Base-by-base conservation (phyloP, 2,113 vertebrate genomes). In the Phodopus roborovskii region DNA sequence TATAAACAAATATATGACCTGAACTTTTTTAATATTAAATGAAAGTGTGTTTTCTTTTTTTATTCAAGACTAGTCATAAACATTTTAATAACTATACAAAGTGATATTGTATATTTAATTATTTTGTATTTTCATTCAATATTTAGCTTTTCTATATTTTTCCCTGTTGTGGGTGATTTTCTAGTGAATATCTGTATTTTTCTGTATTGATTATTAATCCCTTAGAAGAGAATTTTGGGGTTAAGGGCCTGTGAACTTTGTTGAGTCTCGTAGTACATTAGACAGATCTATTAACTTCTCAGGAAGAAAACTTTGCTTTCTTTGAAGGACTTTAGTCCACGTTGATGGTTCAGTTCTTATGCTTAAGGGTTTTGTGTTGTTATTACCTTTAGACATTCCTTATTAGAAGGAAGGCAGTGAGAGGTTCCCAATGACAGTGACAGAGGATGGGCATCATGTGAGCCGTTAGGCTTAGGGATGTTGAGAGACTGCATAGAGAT, bases 11-110 rank as follows among this genome's bases (percentile, higher is more conserved):
- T 71, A 53, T 24, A 33, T 90, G 39, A 56, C 81, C 62, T 75
- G 33, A 7, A 48, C 45, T 94, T 94, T 94, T 42, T 94, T 85
- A 68, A 30, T 71, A 82, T 50, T 56, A 48, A 90, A 91, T 71
- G 53, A 84, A 88, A 86, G 3, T 5, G 36, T 5, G 39, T 42
- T 89, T 83, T 66, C 39, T 53, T 93, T 96, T 86, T 53, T 73
- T 73, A 74, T 30, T 88, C 28, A 86, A 96, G 91, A 62, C 19
- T 90, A 60, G 70, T 68, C 60, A 48, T 50, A 94, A 77, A 64
- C 36, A 82, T 91, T 71, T 94, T 82, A 94, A 58, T 60, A 89
- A 64, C 33, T 74, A 64, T 4, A 2, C 83, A 79, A 33, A 64
- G 2, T 90, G 13, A 62, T 85, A 30, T 30, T 48, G 0, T 71